Evolutionary conservation across 2,888 invertebrate species (phyloP).

Genomic region (Cantharis lateralis): DNA sequence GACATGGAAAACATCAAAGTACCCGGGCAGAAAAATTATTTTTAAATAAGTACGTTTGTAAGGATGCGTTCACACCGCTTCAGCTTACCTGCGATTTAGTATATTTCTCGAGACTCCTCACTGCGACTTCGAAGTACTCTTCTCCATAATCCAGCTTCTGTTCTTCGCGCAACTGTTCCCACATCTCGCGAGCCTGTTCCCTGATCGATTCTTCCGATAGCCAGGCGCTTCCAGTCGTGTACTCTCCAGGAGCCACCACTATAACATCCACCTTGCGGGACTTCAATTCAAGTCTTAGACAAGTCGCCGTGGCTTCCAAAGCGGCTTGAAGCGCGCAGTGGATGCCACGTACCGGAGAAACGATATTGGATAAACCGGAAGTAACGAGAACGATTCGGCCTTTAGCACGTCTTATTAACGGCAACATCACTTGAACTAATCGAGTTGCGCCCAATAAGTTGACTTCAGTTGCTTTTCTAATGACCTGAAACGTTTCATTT

Average conservation of each 20-base stretch:
- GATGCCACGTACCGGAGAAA: slow-evolving; percentile 79
- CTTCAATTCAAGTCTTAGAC: slow-evolving; percentile 78
- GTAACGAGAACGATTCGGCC: slow-evolving; percentile 82
- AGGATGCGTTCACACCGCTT: not conserved
- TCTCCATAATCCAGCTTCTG: slow-evolving; percentile 80
- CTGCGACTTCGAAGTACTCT: slow-evolving; percentile 80
- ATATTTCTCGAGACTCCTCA: slow-evolving; percentile 79
- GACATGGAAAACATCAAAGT: not conserved
- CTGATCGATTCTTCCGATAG: slow-evolving; percentile 63
- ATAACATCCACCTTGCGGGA: slow-evolving; percentile 82
- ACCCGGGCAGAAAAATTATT: not conserved
- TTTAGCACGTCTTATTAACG: slow-evolving; percentile 75
- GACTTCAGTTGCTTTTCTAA: slow-evolving; percentile 68
- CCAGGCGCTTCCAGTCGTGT: slow-evolving; percentile 81
- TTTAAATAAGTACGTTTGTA: not conserved
- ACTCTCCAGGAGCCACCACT: slow-evolving; percentile 84
- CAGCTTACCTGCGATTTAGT: slow-evolving; percentile 67
- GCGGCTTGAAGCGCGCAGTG: slow-evolving; percentile 81
- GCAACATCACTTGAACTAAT: slow-evolving; percentile 73
- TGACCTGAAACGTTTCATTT: slow-evolving; percentile 44
- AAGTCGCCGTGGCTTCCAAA: slow-evolving; percentile 78
- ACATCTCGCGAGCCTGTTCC: slow-evolving; percentile 77
- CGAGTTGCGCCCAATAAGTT: slow-evolving; percentile 74
- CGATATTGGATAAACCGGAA: slow-evolving; percentile 79
- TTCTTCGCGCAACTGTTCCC: slow-evolving; percentile 76